Conservation (phyloP, 2,888 invertebrate species). For the Leptura quadrifasciata region DNA sequence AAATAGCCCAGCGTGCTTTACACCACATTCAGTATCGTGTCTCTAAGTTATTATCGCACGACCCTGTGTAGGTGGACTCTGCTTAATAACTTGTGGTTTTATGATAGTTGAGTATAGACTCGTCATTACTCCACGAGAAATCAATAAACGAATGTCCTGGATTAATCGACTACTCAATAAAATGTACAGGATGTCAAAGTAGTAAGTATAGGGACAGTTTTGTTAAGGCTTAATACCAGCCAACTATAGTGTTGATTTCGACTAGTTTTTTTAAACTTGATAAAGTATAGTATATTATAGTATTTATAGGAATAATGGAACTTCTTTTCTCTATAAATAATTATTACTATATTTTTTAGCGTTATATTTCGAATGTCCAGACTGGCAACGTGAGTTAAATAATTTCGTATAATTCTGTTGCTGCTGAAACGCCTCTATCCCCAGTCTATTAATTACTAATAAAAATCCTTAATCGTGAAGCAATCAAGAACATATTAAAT, state of each 20-base stretch:
- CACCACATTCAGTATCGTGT: not conserved
- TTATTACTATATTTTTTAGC: too few species aligned
- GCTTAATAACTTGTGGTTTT: conserved; percentile 15
- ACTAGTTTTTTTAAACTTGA: not conserved
- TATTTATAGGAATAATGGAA: not conserved
- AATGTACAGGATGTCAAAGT: not conserved
- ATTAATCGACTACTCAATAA: not conserved
- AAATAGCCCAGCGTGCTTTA: conserved; percentile 4
- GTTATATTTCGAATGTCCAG: too few species aligned
- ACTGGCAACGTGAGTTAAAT: too few species aligned
- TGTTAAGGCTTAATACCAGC: not conserved
- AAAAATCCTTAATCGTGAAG: too few species aligned
- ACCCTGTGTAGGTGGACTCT: conserved; percentile 21
- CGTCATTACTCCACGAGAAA: not conserved
- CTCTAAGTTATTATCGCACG: not conserved
- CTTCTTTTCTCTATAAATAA: not conserved
- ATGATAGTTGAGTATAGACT: not conserved
- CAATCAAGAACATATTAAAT: too few species aligned
- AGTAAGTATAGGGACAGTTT: not conserved
- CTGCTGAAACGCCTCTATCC: too few species aligned
- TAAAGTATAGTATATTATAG: not conserved
- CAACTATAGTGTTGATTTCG: not conserved
- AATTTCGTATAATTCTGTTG: too few species aligned
- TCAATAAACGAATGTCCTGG: not conserved
- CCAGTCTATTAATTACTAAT: too few species aligned